Percentiles rank a stretch among this genome's conserved stretches.
Conservation (phyloP, 2,113 vertebrate genomes). For the Zosterops japonicus region DNA sequence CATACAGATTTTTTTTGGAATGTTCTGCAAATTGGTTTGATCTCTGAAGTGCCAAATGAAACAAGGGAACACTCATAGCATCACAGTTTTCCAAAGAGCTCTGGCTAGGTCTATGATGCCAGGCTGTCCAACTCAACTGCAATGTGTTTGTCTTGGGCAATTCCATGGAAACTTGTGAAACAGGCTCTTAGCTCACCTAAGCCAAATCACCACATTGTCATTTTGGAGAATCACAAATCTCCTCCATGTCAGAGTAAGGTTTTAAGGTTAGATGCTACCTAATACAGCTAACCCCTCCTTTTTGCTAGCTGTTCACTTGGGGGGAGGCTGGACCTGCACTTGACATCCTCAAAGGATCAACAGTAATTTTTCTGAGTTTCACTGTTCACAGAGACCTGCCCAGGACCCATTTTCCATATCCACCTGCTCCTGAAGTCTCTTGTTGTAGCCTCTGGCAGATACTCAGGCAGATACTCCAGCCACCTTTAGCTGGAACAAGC, state of each 20-base stretch:
- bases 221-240: neutral
- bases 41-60: neutral
- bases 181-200: neutral
- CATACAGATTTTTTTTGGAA: neutral
- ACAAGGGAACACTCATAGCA: neutral
- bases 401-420: neutral
- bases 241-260: neutral
- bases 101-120: neutral
- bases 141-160: neutral
- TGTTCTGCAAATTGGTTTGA: neutral
- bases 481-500: neutral
- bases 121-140: neutral
- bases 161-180: neutral
- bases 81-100: neutral
- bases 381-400: neutral
- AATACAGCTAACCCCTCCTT: neutral
- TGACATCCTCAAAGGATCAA: neutral
- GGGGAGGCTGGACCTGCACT: neutral
- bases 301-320: neutral
- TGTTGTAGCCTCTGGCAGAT: neutral
- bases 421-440: neutral
- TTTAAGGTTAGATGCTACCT: neutral
- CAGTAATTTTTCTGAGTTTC: neutral
- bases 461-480: neutral
- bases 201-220: neutral